Conservation (phyloP, 2,113 vertebrate genomes). For the Apteryx mantelli region DNA sequence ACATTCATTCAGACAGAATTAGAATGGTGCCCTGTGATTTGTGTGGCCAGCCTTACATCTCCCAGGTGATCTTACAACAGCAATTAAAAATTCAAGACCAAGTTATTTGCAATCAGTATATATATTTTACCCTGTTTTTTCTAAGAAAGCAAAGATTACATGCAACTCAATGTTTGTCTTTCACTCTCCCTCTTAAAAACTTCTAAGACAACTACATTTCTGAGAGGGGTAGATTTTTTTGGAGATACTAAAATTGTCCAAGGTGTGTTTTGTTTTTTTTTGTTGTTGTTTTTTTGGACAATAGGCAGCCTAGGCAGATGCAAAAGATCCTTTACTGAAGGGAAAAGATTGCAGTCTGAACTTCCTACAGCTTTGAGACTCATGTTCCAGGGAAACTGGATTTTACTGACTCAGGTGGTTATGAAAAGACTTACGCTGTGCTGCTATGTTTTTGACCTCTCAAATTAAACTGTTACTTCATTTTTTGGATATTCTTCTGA, state of each 20-base stretch:
- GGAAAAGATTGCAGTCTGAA: not conserved
- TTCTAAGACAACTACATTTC: not conserved
- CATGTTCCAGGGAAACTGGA: not conserved
- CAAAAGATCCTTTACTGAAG: not conserved
- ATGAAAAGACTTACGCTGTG: not conserved
- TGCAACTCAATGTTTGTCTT: not conserved
- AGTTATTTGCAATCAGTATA: not conserved
- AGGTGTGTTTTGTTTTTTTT: not conserved
- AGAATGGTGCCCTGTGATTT: not conserved
- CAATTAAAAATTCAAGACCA: not conserved
- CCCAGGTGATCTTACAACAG: not conserved
- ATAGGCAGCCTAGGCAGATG: not conserved
- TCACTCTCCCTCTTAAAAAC: not conserved
- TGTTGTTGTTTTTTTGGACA: not conserved
- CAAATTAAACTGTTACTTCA: not conserved
- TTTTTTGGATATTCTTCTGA: not conserved
- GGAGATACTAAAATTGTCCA: not conserved
- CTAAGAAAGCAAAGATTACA: not conserved
- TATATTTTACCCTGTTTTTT: not conserved
- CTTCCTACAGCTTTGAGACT: not conserved
- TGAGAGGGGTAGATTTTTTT: not conserved
- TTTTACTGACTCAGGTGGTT: not conserved
- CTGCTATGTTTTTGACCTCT: not conserved
- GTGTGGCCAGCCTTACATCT: not conserved
- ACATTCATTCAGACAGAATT: not conserved